Evolutionary conservation across 2,797 vertebrate species (phyloP).

Genomic region (Clarias pachynema): DNA sequence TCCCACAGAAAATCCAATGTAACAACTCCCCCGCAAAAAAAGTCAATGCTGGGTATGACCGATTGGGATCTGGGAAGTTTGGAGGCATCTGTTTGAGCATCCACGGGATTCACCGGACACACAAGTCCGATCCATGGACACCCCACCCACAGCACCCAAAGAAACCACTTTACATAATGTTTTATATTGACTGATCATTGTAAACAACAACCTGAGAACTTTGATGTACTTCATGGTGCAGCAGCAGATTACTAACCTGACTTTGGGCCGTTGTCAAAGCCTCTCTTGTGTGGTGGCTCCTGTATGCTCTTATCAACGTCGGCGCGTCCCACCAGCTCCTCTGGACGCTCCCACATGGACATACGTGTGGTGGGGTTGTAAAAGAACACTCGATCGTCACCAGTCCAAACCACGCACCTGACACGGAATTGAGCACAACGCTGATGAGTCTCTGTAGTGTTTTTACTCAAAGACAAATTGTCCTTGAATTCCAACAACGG

Average conservation of each 20-base stretch:
- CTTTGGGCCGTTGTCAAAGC: conserved; percentile 84
- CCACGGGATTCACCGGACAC: too few species aligned
- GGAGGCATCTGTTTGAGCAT: too few species aligned
- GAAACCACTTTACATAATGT: too few species aligned
- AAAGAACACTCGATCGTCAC: conserved; percentile 95
- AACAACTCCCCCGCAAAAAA: too few species aligned
- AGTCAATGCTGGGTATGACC: too few species aligned
- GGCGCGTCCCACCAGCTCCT: conserved; percentile 92
- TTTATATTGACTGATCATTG: too few species aligned
- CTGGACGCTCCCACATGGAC: conserved; percentile 98
- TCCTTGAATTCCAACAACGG: neutral
- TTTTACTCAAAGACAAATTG: neutral
- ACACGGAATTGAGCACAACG: conserved; percentile 73
- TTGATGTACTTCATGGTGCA: neutral
- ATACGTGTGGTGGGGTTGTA: conserved; percentile 97
- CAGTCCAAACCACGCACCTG: conserved; percentile 99
- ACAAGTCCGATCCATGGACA: too few species aligned
- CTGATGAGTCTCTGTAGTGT: conserved; percentile 63
- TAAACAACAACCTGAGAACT: neutral
- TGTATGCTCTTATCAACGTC: conserved; percentile 98
- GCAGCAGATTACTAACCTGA: conserved; percentile 30
- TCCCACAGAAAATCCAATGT: too few species aligned
- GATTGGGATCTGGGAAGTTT: too few species aligned
- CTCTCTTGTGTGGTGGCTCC: conserved; percentile 95
- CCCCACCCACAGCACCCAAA: too few species aligned